Percentiles rank a stretch among this genome's conserved stretches.
phyloP scores from a whole-genome alignment of 1,140 invertebrate species.

The Latrodectus geometricus region DNA sequence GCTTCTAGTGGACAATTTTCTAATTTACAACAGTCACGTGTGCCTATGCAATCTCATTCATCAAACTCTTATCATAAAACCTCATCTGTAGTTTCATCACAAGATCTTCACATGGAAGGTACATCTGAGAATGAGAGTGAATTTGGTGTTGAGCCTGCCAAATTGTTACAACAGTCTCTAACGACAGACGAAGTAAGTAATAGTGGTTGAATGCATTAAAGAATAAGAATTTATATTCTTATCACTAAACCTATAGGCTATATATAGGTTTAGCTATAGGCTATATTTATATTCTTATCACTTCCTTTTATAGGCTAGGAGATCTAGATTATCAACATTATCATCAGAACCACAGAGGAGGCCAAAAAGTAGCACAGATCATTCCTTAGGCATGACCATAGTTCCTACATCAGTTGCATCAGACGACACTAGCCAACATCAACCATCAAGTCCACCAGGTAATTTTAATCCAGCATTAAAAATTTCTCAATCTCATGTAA shows the following conservation, averaged over 20 bases:
- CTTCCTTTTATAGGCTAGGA: background rate
- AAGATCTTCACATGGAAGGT: slow-evolving; percentile 16
- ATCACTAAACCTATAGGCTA: too few relatives aligned
- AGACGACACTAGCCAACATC: slow-evolving; percentile 17
- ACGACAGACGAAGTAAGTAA: slow-evolving; percentile 62
- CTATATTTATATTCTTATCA: too few relatives aligned
- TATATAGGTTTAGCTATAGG: too few relatives aligned
- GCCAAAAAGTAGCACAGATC: slow-evolving; percentile 50
- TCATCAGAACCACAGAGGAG: slow-evolving; percentile 34
- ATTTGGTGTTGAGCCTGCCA: background rate
- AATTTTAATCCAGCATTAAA: too few relatives aligned
- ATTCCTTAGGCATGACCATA: slow-evolving; percentile 30
- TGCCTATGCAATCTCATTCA: slow-evolving; percentile 16
- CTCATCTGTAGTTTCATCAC: slow-evolving; percentile 38
- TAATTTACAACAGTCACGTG: background rate
- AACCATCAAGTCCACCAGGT: slow-evolving; percentile 54
- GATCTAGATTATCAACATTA: background rate
- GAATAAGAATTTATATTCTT: too few relatives aligned
- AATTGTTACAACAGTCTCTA: slow-evolving; percentile 4
- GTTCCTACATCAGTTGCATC: slow-evolving; percentile 50
- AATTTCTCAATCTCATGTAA: too few relatives aligned
- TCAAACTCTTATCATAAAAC: slow-evolving; percentile 48
- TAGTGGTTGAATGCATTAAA: too few relatives aligned
- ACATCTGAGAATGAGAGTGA: background rate
- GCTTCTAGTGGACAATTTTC: background rate